phyloP scores from a whole-genome alignment of 2,888 invertebrate genomes.

The Podabrus alpinus region DNA sequence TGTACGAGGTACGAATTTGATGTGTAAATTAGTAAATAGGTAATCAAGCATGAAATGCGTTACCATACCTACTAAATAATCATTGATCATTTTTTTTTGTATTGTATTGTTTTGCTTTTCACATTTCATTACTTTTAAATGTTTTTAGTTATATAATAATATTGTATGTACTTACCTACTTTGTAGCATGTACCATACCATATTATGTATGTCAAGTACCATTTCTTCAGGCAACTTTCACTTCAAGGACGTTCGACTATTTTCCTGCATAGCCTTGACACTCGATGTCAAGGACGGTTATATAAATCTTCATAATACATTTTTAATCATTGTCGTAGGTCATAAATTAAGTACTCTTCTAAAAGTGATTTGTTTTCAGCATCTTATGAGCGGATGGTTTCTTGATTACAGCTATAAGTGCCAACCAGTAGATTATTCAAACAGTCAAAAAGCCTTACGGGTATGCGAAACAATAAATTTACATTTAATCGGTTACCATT shows the following conservation, averaged over 20 bases:
- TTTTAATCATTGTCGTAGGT: slow-evolving; percentile 2
- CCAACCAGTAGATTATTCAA: slow-evolving; percentile 93
- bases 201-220: slow-evolving; percentile 34
- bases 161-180: slow-evolving; percentile 8
- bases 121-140: background rate
- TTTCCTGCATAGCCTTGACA: slow-evolving; percentile 31
- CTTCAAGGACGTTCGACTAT: slow-evolving; percentile 44
- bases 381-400: slow-evolving; percentile 90
- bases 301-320: background rate
- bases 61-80: background rate
- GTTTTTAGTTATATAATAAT: slow-evolving; percentile 1
- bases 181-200: slow-evolving; percentile 21
- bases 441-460: slow-evolving; percentile 79
- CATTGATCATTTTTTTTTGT: background rate
- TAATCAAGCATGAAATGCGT: background rate
- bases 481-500: background rate
- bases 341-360: background rate
- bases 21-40: background rate
- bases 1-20: slow-evolving; percentile 77
- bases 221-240: slow-evolving; percentile 45
- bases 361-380: slow-evolving; percentile 64
- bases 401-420: slow-evolving; percentile 89
- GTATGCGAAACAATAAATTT: slow-evolving; percentile 61
- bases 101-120: background rate
- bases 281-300: slow-evolving; percentile 36